Evolutionary conservation across 2,797 vertebrate genomes (phyloP), one percentile per base, ranked within the genome.

Genomic region (Typhlichthys eigenmanni): DNA sequence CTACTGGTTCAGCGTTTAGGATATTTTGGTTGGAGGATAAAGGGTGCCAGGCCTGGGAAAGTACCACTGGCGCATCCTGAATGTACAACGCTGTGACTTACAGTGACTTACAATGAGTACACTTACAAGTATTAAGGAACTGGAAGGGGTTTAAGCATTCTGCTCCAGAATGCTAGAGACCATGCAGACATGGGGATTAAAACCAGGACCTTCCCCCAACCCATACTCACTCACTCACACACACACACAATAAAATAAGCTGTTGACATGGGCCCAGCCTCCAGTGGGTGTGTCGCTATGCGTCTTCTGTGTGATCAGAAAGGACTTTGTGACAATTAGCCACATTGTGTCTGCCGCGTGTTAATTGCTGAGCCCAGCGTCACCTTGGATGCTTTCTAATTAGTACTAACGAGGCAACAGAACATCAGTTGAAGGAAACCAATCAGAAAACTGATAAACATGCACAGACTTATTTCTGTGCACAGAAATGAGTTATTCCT

Each of bases 311-410:
- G 93, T 92, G 92, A 87, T 92, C 82, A 48, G 47, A 48, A 70
- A 89, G 89, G 90, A 93, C 92, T 93, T 91, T 85, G 86, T 90
- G 90, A 88, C 94, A 89, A 96, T 97, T 97, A 97, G 92, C 91
- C 88, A 85, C 91, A 90, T 91, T 93, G 90, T 87, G 91, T 92
- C 93, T 94, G 88, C 88, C 89, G 91, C 89, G 92, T 84, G 89
- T 93, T 96, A 97, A 97, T 96, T 96, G 94, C 85, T 90, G 92
- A 81, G 79, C 89, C 91, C 92, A 90, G 90, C 93, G 85, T 94
- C 92, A 94, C 94, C 94, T 94, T 94, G 88, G 84, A 92, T 91
- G 87, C 85, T 82, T 89, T 93, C 92, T 87, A 85, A 89, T 91
- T 87, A 83, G 85, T 71, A 71, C 62, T 83, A 84, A 82, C 81